phyloP scores from a whole-genome alignment of 1,140 invertebrate species.

The Zaprionus ghesquierei region DNA sequence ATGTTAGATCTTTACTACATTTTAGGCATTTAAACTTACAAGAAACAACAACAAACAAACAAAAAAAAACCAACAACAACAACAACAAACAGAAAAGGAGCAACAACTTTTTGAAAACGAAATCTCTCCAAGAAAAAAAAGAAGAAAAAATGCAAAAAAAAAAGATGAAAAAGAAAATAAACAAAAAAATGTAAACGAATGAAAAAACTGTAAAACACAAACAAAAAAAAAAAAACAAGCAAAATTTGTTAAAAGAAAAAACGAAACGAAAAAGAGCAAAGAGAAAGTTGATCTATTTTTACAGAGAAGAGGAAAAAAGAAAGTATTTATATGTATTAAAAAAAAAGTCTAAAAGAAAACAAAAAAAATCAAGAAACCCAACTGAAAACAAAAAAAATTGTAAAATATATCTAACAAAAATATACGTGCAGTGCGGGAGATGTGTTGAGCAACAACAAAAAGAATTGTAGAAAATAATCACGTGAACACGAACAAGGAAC shows the following conservation, averaged over 20 bases:
- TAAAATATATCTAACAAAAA: slow-evolving; percentile 64
- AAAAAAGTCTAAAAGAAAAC: slow-evolving; percentile 41
- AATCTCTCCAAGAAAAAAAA: slow-evolving; percentile 68
- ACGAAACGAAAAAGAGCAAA: slow-evolving; percentile 56
- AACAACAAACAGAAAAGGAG: slow-evolving; percentile 54
- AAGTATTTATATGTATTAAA: slow-evolving; percentile 79
- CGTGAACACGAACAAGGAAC: slow-evolving; percentile 66
- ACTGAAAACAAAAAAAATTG: slow-evolving; percentile 64
- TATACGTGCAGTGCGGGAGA: slow-evolving; percentile 40
- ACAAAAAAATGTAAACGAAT: slow-evolving; percentile 64
- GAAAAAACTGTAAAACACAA: slow-evolving; percentile 40
- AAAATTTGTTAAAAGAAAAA: slow-evolving; percentile 71
- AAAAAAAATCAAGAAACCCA: slow-evolving; percentile 40
- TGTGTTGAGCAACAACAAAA: slow-evolving; percentile 51
- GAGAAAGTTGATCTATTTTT: slow-evolving; percentile 74
- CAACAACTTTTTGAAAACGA: slow-evolving; percentile 72
- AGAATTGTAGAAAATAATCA: slow-evolving; percentile 36
- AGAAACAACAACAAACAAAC: slow-evolving; percentile 34
- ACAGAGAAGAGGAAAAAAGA: slow-evolving; percentile 59
- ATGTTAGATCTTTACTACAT: slow-evolving; percentile 74
- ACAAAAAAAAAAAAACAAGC: slow-evolving; percentile 62
- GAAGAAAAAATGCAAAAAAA: slow-evolving; percentile 16
- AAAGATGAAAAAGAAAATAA: slow-evolving; percentile 31
- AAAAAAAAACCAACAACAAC: slow-evolving; percentile 56
- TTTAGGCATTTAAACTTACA: slow-evolving; percentile 75